Percentiles rank a stretch among this genome's conserved stretches.
Evolutionary conservation across 2,888 invertebrate species (phyloP).

Genomic region (Drosophila phalerata): DNA sequence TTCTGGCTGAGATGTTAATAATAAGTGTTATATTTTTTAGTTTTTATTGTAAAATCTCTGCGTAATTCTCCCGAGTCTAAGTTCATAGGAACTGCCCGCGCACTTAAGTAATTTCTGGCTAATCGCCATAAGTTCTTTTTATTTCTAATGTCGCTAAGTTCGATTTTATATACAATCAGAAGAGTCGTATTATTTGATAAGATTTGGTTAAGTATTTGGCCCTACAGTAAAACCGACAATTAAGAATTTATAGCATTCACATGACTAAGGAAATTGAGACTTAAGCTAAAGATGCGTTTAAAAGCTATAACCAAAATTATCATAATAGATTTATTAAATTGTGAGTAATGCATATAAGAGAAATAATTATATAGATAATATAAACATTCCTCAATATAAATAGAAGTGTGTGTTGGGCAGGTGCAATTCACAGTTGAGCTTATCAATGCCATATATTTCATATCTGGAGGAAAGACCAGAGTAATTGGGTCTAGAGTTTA

Average conservation of each 20-base stretch:
- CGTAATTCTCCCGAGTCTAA: neutral
- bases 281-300: neutral
- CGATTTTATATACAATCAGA: slow-evolving; percentile 38
- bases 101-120: slow-evolving; percentile 20
- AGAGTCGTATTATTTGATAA: slow-evolving; percentile 45
- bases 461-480: slow-evolving; percentile 39
- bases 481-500: slow-evolving; percentile 55
- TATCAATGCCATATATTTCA: slow-evolving; percentile 68
- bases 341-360: neutral
- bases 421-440: slow-evolving; percentile 58
- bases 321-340: neutral
- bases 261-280: neutral
- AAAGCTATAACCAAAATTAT: neutral
- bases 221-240: slow-evolving; percentile 6
- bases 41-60: no score
- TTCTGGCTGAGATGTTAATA: no score
- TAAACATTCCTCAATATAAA: slow-evolving; percentile 18
- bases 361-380: neutral
- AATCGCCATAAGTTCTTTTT: slow-evolving; percentile 21
- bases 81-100: slow-evolving; percentile 20
- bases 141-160: slow-evolving; percentile 15
- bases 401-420: slow-evolving; percentile 21
- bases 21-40: no score
- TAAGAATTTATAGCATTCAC: slow-evolving; percentile 24
- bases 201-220: slow-evolving; percentile 48